Conservation (phyloP, 2,113 vertebrate species). For the Phalacrocorax brasilianus region DNA sequence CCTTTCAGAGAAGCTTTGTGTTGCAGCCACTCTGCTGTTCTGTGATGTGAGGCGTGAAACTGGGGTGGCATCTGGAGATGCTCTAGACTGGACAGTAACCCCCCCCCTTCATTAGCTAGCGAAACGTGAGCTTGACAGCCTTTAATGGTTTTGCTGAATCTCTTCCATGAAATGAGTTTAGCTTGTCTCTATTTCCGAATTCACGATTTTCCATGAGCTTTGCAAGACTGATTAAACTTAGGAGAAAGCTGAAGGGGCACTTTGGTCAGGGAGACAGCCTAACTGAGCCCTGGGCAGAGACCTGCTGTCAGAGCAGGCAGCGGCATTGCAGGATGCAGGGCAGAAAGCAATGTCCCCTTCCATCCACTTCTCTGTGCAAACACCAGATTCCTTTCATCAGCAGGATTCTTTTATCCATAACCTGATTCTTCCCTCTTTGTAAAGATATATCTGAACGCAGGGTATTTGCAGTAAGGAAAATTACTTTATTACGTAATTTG, state of each 20-base stretch:
- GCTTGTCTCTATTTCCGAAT: background rate
- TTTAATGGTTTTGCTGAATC: background rate
- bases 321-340: background rate
- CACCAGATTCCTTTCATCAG: background rate
- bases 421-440: background rate
- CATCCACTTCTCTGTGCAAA: background rate
- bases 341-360: background rate
- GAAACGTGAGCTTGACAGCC: background rate
- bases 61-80: background rate
- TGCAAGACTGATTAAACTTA: background rate
- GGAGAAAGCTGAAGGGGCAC: background rate
- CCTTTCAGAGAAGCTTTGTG: background rate
- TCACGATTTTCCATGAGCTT: background rate
- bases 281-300: background rate
- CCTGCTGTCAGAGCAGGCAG: background rate
- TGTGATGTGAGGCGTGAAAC: background rate
- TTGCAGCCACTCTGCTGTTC: background rate
- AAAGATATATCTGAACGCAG: background rate
- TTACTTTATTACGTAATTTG: background rate
- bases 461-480: background rate
- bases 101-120: background rate
- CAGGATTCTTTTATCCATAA: background rate
- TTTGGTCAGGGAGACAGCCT: background rate
- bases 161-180: background rate
- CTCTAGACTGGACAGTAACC: background rate